Evolutionary conservation across 2,797 vertebrate species (phyloP).

Genomic region (Sebastes jordani): DNA sequence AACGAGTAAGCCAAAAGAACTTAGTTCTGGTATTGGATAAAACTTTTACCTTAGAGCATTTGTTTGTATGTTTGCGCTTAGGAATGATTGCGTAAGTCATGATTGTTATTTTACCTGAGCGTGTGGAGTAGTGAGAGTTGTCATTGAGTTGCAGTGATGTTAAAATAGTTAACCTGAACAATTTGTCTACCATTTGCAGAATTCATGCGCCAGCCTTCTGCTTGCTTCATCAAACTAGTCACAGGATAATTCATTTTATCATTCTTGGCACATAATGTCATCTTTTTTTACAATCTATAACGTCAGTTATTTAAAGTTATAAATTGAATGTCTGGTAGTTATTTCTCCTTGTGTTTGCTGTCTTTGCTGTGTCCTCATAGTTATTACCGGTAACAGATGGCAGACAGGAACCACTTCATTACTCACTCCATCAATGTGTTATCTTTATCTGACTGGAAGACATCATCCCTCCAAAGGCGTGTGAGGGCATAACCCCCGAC

Average conservation of each 20-base stretch:
- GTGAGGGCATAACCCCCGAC: constrained; percentile 9
- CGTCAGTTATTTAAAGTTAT: background rate
- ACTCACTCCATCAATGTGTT: constrained; percentile 19
- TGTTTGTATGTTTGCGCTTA: background rate
- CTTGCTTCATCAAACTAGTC: background rate
- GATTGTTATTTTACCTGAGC: no score
- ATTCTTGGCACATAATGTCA: background rate
- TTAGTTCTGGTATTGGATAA: background rate
- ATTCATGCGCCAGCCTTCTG: background rate
- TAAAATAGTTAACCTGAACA: background rate
- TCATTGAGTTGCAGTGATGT: background rate
- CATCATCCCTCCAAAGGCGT: constrained; percentile 12
- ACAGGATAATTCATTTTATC: background rate
- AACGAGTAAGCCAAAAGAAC: fast-evolving
- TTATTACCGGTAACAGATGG: constrained; percentile 17
- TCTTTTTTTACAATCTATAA: background rate
- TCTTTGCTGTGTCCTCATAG: background rate
- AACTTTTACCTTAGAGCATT: background rate
- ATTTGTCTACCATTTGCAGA: background rate
- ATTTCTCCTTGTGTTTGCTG: background rate
- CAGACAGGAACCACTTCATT: constrained; percentile 16
- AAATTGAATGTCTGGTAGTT: background rate
- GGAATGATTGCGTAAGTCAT: background rate
- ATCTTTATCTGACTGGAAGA: constrained; percentile 23
- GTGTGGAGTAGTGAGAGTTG: background rate